Evolutionary conservation across 2,797 vertebrate species (phyloP).

Genomic region (Sebastes diploproa): DNA sequence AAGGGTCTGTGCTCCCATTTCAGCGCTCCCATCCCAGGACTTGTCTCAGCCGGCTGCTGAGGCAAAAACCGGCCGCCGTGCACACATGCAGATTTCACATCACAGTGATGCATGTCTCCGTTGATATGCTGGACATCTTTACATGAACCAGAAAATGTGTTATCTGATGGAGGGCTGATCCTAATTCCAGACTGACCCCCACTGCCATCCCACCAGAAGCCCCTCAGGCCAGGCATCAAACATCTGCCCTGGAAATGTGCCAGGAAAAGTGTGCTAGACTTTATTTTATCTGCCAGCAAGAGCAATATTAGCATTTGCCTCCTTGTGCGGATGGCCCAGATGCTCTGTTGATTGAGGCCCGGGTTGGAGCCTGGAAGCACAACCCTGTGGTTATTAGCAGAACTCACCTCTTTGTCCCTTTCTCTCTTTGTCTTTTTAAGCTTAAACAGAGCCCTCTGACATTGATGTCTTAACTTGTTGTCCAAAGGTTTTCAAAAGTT

Average conservation of each 20-base stretch:
- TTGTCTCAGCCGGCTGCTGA: conserved; percentile 32
- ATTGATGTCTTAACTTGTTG: conserved; percentile 41
- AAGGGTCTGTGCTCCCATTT: conserved; percentile 70
- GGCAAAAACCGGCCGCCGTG: conserved; percentile 19
- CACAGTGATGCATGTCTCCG: conserved; percentile 84
- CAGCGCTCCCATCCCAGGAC: conserved; percentile 59
- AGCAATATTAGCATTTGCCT: conserved; percentile 70
- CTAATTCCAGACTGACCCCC: conserved; percentile 82
- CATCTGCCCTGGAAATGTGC: conserved; percentile 55
- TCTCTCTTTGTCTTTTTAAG: conserved; percentile 23
- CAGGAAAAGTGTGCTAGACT: conserved; percentile 49
- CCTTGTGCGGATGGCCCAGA: conserved; percentile 51
- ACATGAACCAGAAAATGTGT: conserved; percentile 92
- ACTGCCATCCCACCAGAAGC: conserved; percentile 38
- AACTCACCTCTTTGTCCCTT: conserved; percentile 10
- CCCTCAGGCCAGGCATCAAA: conserved; percentile 66
- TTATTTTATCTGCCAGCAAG: conserved; percentile 64
- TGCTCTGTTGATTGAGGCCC: conserved; percentile 59
- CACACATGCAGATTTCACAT: conserved; percentile 75
- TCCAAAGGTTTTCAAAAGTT: conserved; percentile 43
- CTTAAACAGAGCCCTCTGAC: conserved; percentile 23
- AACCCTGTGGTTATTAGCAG: not conserved
- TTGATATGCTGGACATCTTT: conserved; percentile 83
- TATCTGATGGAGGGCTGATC: conserved; percentile 87
- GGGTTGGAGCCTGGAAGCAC: conserved; percentile 20